phyloP scores from a whole-genome alignment of 2,888 invertebrate genomes.

The Drosophila demipolita region DNA sequence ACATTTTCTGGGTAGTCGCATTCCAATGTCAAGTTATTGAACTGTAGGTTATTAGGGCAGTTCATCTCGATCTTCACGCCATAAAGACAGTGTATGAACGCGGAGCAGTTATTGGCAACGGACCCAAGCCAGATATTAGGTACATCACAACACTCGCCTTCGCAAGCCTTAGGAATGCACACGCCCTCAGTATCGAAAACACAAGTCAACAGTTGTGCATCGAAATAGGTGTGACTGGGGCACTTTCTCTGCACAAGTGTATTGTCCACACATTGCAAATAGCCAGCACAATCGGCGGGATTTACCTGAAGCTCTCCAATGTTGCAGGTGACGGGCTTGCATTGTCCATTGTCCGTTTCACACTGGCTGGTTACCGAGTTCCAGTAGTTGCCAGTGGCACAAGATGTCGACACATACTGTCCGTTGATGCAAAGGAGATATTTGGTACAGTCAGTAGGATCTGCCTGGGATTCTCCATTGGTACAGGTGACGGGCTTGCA shows the following conservation, averaged over 20 bases:
- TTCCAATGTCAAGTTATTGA: constrained; percentile 29
- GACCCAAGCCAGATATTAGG: constrained; percentile 39
- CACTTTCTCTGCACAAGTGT: constrained; percentile 36
- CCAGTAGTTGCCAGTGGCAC: constrained; percentile 20
- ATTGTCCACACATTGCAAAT: constrained; percentile 38
- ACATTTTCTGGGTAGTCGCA: constrained; percentile 76
- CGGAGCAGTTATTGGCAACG: constrained; percentile 57
- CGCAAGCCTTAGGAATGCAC: constrained; percentile 54
- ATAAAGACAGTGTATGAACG: constrained; percentile 47
- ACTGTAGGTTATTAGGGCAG: constrained; percentile 73
- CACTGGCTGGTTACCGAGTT: constrained; percentile 14
- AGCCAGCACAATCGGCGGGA: constrained; percentile 58
- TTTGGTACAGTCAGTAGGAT: constrained; percentile 26
- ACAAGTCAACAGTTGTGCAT: constrained; percentile 14
- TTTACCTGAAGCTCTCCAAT: constrained; percentile 27
- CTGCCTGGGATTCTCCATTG: constrained; percentile 19
- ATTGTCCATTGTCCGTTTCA: constrained; percentile 39
- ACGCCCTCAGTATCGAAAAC: constrained; percentile 30
- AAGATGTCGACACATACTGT: constrained; percentile 14
- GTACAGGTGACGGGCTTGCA: constrained; percentile 12
- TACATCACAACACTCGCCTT: constrained; percentile 52
- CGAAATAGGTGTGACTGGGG: constrained; percentile 27
- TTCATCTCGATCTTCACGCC: constrained; percentile 30
- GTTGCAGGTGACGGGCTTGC: constrained; percentile 31
- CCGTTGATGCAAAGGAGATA: constrained; percentile 31